Conservation (phyloP, 2,113 vertebrate genomes). For the Brevimyrus niger region DNA sequence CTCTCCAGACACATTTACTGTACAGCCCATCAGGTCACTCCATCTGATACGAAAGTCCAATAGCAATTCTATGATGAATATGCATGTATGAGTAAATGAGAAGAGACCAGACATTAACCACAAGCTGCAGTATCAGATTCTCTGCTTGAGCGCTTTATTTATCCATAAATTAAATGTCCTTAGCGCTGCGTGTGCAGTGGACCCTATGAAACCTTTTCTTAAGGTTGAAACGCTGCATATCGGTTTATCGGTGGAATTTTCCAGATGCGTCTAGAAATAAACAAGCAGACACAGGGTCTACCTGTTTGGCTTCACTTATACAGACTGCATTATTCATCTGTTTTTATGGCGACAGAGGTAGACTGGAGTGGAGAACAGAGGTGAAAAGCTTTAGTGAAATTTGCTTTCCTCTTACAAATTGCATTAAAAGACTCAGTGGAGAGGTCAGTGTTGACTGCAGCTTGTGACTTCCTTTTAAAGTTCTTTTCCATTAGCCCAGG, state of each 20-base stretch:
- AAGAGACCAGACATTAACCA: not conserved
- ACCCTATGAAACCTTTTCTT: not conserved
- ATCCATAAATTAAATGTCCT: not conserved
- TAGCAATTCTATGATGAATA: not conserved
- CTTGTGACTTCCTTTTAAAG: not conserved
- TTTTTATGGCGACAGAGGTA: not conserved
- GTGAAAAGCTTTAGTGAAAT: constrained; percentile 5
- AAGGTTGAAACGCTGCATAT: not conserved
- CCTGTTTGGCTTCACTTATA: not conserved
- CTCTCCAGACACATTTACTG: not conserved
- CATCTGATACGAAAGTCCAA: not conserved
- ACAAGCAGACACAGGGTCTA: not conserved
- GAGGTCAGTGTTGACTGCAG: not conserved
- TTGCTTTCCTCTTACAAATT: not conserved
- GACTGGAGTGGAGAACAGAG: not conserved
- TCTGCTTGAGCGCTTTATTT: not conserved
- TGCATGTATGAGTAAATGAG: not conserved
- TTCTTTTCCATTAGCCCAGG: not conserved
- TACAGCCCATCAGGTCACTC: not conserved
- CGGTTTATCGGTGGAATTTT: not conserved
- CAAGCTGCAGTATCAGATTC: not conserved
- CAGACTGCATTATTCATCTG: not conserved
- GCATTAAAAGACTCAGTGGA: not conserved
- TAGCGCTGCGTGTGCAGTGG: not conserved
- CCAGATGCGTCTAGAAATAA: not conserved